Percentiles rank a stretch among this genome's conserved stretches.
These are phyloP conservation scores for Nerophis ophidion DNA, from an alignment of 2,113 vertebrate species.

Conservation along the genomic window DNA sequence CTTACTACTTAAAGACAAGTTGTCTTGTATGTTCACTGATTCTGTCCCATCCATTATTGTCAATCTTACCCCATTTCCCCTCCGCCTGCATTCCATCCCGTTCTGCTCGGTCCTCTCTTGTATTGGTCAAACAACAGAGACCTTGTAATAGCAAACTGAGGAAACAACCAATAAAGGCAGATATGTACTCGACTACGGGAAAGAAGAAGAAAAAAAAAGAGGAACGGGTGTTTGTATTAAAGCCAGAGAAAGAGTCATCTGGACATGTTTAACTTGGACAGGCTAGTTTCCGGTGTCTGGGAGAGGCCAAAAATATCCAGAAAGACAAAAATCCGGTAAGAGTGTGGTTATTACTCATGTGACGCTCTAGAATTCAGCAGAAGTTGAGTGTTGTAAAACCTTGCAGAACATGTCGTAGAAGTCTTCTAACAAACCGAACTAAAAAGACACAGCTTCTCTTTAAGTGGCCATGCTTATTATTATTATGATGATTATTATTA, in stretches of 20 bases:
- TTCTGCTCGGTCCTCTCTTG: conserved; percentile 1
- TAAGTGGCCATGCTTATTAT: too few relatives aligned
- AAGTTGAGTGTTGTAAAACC: conserved; percentile 18
- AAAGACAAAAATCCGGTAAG: conserved; percentile 50
- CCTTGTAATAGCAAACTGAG: conserved; percentile 54
- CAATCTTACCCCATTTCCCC: conserved; percentile 10
- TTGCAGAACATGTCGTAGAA: neutral
- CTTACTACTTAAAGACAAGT: too few relatives aligned
- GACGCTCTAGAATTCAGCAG: conserved; percentile 38
- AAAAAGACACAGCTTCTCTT: neutral
- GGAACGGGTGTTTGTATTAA: conserved; percentile 32
- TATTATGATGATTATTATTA: too few relatives aligned
- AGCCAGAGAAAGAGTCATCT: conserved; percentile 65
- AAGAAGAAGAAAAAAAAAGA: conserved; percentile 30
- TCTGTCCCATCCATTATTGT: conserved; percentile 6
- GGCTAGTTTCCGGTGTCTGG: conserved; percentile 68
- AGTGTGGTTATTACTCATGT: conserved; percentile 39
- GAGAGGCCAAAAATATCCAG: conserved; percentile 65
- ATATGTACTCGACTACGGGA: conserved; percentile 38
- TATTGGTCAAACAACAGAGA: conserved; percentile 43
- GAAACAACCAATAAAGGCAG: conserved; percentile 59
- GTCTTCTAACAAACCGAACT: neutral
- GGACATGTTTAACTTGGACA: conserved; percentile 74
- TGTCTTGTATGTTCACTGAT: neutral
- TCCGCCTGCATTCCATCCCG: conserved; percentile 1